Percentiles rank a stretch among this genome's conserved stretches.
Evolutionary conservation across 2,888 invertebrate species (phyloP).

Genomic region (Lepidochrysops patricia): DNA sequence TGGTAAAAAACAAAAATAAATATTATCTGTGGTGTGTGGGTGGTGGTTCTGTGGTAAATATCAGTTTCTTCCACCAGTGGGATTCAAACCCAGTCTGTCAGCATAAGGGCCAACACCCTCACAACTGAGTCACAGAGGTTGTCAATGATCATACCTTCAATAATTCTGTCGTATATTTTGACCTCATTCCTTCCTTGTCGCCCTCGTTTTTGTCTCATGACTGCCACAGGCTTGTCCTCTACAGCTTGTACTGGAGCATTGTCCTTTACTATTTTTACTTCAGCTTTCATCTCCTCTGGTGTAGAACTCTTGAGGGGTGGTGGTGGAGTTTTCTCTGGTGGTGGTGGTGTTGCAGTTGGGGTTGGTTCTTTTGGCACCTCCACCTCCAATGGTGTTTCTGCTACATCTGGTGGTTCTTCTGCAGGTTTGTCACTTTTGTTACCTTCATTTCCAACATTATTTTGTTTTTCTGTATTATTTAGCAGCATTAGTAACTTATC

Average conservation of each 20-base stretch:
- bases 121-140: no score
- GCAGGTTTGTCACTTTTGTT: constrained; percentile 22
- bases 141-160: constrained; percentile 55
- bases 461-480: constrained; percentile 29
- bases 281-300: constrained; percentile 25
- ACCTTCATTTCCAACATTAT: constrained; percentile 18
- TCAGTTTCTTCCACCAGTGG: no score
- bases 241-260: constrained; percentile 37
- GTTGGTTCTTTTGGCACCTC: background rate
- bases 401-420: background rate
- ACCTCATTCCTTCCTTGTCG: constrained; percentile 63
- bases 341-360: background rate
- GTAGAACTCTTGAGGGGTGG: background rate
- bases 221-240: constrained; percentile 58
- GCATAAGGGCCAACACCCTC: no score
- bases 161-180: constrained; percentile 66
- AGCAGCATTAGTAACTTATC: constrained; percentile 46
- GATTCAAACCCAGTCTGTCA: no score
- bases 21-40: no score
- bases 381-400: constrained; percentile 6
- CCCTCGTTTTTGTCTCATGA: constrained; percentile 53
- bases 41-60: no score
- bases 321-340: background rate
- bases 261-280: constrained; percentile 33
- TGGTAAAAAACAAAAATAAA: no score